Evolutionary conservation across 2,113 vertebrate genomes (phyloP), one percentile per base, ranked within the genome.

Genomic region (Daboia siamensis): DNA sequence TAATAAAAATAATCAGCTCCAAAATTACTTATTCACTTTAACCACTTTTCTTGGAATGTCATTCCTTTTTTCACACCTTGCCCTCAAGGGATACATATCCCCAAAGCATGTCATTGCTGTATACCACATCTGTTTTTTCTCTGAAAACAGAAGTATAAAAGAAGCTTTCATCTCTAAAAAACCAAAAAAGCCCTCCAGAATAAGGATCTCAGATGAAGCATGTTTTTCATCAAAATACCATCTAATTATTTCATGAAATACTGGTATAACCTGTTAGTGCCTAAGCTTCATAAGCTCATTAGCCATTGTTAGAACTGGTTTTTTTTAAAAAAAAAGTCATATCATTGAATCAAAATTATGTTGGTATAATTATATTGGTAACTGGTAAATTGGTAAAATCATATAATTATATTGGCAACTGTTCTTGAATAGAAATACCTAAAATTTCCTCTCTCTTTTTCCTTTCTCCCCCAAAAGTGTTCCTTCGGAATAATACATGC

Each of bases 41-140:
- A 23, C 48, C 0, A 17, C 0, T 2, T 23, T 17, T 90, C 44
- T 87, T 93, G 44, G 23, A 94, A 69, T 2, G 33, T 90, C 9
- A 74, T 80, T 94, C 61, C 23, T 85, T 93, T 91, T 94, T 94
- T 59, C 74, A 59, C 94, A 90, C 85, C 61, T 94, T 46, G 51
- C 89, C 92, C 92, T 95, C 48, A 15, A 90, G 21, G 24, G 8
- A 29, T 1, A 52, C n/a, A 52, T 54, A 48, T 44, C 89, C 87
- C 88, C 89, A 88, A 90, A 7, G 54, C 46, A 3, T 29, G 33
- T 89, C 5, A n/a, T 5, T 9, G 61, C 59, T 29, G 85, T 33
- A 84, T 51, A 59, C 86, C 39, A 3, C 85, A 57, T 51, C 61
- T 46, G 86, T 0, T 13, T 39, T 46, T 51, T 89, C 69, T 39